These are phyloP conservation scores for Leucopsar rothschildi DNA, from an alignment of 2,113 vertebrate genomes.

Conservation along the genomic window DNA sequence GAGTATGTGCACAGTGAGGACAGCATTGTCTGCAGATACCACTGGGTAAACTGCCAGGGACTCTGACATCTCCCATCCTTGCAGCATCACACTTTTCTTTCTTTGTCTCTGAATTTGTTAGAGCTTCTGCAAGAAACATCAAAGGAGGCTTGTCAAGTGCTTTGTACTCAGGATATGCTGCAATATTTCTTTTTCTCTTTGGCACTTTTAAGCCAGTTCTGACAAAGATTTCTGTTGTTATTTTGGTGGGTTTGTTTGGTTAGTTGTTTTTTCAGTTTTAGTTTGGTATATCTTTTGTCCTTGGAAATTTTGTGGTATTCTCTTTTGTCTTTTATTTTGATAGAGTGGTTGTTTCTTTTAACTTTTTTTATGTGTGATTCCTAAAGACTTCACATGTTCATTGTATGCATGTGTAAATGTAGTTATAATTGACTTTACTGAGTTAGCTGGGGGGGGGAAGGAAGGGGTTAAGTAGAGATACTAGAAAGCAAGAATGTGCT, in stretches of 20 bases:
- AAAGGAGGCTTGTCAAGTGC: neutral
- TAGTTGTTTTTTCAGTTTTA: neutral
- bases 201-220: neutral
- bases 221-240: neutral
- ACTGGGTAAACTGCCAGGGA: neutral
- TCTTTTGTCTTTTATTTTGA: neutral
- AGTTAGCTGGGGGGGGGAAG: rapidly evolving
- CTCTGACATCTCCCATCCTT: neutral
- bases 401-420: neutral
- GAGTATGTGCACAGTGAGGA: neutral
- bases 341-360: neutral
- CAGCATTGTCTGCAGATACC: neutral
- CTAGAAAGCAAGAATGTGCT: conserved; percentile 54
- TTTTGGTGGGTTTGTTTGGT: neutral
- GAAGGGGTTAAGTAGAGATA: neutral
- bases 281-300: neutral
- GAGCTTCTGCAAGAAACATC: neutral
- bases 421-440: neutral
- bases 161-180: neutral
- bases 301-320: neutral
- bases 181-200: neutral
- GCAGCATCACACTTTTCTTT: neutral
- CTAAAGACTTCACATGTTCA: neutral
- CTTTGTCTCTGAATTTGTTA: neutral
- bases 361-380: neutral